These are phyloP conservation scores for Linepithema humile DNA, from an alignment of 1,140 invertebrate species.

Conservation along the genomic window DNA sequence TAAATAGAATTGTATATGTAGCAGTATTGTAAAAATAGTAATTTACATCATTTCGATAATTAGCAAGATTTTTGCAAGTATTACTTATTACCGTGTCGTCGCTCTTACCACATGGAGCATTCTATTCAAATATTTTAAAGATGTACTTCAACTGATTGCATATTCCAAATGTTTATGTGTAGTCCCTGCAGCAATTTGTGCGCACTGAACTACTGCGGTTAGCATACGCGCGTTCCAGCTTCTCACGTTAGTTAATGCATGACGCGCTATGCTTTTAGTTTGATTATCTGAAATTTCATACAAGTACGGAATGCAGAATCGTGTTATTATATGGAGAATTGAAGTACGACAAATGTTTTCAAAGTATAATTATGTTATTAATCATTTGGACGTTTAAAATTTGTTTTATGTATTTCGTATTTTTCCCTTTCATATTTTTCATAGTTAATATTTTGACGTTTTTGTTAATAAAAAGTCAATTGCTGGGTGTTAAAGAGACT, in stretches of 20 bases:
- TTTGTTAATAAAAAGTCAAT: neutral
- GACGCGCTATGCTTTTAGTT: neutral
- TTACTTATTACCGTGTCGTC: neutral
- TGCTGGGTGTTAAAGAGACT: neutral
- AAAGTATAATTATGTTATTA: neutral
- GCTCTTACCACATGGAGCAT: too few relatives aligned
- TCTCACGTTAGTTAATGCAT: neutral
- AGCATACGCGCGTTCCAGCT: neutral
- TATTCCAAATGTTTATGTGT: slow-evolving; percentile 18
- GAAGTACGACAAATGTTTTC: neutral
- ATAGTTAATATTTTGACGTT: neutral
- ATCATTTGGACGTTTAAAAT: neutral
- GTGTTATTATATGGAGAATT: neutral
- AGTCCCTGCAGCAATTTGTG: slow-evolving; percentile 8
- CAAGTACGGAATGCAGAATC: neutral
- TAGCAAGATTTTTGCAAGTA: neutral
- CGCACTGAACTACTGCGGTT: neutral
- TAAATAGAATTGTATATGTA: neutral
- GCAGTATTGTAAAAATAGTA: neutral
- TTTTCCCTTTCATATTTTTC: too few relatives aligned
- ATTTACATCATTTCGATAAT: neutral
- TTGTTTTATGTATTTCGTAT: neutral
- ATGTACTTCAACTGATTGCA: slow-evolving; percentile 10
- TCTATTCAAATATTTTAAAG: neutral
- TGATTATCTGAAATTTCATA: neutral